Conservation (phyloP, 1,140 invertebrate species). For the Pectinophora gossypiella region DNA sequence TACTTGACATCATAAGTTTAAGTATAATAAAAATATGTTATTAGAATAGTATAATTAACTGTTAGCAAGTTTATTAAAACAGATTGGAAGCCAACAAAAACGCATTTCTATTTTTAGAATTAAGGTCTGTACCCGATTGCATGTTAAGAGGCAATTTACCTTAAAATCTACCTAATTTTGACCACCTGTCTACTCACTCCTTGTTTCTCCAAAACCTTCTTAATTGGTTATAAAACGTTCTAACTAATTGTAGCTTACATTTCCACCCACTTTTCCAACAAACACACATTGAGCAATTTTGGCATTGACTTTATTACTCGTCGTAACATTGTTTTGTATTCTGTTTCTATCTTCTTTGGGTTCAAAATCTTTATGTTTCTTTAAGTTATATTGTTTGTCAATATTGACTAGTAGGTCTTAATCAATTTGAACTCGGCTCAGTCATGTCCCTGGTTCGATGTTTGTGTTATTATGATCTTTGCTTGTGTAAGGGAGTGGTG, state of each 20-base stretch:
- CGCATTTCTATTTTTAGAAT: too few species aligned
- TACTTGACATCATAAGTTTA: too few species aligned
- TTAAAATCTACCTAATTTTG: neutral
- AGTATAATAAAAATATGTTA: too few species aligned
- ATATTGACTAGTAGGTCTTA: neutral
- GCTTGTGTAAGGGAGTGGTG: neutral
- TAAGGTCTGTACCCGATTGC: too few species aligned
- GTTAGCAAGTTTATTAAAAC: too few species aligned
- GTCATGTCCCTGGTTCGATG: neutral
- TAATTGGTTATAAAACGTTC: neutral
- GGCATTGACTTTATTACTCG: too few species aligned
- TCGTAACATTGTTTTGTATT: neutral
- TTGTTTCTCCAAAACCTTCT: neutral
- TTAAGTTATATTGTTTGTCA: neutral
- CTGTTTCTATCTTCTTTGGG: neutral
- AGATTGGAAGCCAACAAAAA: too few species aligned
- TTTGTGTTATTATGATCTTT: constrained; percentile 1
- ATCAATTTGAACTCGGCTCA: neutral
- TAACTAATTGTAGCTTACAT: neutral
- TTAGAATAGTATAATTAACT: too few species aligned
- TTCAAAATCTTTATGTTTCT: neutral
- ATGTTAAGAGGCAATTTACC: too few species aligned
- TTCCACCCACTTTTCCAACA: neutral
- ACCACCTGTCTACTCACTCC: neutral
- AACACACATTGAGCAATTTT: neutral